A percentile compares a stretch with the other conserved stretches of the same genome.
These are phyloP conservation scores for Malurus elegans DNA, from an alignment of 2,113 vertebrate species.

Conservation along the genomic window DNA sequence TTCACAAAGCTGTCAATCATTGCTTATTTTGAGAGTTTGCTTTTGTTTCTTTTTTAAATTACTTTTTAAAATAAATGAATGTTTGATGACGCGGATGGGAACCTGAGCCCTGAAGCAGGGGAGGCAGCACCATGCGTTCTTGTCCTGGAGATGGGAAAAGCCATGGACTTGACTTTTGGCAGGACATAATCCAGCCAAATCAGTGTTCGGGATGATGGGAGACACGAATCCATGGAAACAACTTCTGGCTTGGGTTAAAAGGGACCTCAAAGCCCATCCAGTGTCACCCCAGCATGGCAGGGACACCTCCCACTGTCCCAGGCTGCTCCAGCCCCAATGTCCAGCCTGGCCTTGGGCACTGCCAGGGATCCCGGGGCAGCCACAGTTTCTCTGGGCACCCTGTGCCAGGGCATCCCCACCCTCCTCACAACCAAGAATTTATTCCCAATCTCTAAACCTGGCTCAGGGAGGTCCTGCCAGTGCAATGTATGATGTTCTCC, in stretches of 20 bases:
- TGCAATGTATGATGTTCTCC: accelerated
- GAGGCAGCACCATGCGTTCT: accelerated
- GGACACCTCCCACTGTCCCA: not conserved
- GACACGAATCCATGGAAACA: accelerated
- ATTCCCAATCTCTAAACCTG: too few relatives aligned
- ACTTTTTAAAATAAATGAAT: accelerated
- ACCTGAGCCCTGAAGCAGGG: accelerated
- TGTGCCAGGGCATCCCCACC: accelerated
- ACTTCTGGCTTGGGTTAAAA: not conserved
- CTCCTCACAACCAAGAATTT: not conserved
- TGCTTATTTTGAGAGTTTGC: accelerated
- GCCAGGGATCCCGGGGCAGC: not conserved
- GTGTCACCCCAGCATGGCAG: not conserved
- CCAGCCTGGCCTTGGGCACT: not conserved
- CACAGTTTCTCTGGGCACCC: not conserved
- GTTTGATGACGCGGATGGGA: accelerated
- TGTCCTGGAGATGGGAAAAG: too few relatives aligned
- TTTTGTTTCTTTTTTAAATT: accelerated
- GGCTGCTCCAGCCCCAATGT: accelerated
- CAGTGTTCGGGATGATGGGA: accelerated
- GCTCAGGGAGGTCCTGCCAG: not conserved
- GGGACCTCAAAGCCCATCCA: accelerated
- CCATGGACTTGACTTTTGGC: not conserved
- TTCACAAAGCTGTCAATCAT: accelerated
- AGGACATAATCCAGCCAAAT: accelerated